A percentile compares a stretch with the other conserved stretches of the same genome.
Conservation (phyloP, 2,888 invertebrate species). For the Leucozona laternaria region DNA sequence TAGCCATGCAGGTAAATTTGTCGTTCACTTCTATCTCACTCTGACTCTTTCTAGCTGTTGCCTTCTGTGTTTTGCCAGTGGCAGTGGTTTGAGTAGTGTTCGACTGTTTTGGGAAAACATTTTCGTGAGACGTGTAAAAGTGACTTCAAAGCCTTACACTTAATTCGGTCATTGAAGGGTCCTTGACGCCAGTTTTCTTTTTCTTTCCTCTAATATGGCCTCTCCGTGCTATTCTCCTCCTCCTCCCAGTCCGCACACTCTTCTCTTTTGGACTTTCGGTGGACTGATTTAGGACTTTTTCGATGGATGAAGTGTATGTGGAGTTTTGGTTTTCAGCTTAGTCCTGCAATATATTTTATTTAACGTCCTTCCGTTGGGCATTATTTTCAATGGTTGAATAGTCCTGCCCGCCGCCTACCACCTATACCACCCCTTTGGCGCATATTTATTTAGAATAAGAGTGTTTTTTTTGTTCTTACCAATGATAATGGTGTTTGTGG, state of each 20-base stretch:
- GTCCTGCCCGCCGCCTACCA: neutral
- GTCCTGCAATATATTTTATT: conserved; percentile 69
- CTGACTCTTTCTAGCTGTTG: neutral
- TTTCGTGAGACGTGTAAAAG: conserved; percentile 70
- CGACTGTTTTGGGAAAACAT: conserved; percentile 26
- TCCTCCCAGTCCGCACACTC: neutral
- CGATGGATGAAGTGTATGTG: conserved; percentile 55
- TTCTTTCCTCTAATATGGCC: neutral
- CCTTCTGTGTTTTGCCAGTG: neutral
- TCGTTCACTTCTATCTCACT: neutral
- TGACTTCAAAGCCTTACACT: conserved; percentile 65
- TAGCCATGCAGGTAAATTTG: conserved; percentile 62
- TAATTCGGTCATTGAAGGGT: conserved; percentile 74
- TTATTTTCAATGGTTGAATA: conserved; percentile 51
- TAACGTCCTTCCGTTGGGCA: conserved; percentile 66
- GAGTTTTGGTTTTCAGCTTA: conserved; percentile 38
- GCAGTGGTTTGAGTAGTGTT: neutral
- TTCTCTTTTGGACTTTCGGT: neutral
- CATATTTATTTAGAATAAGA: conserved; percentile 45
- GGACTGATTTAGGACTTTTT: conserved; percentile 33
- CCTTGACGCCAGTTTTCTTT: conserved; percentile 54
- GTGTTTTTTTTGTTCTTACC: conserved; percentile 1
- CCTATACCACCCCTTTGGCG: conserved; percentile 18
- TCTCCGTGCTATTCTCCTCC: neutral
- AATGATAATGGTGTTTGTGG: conserved; percentile 55